Evolutionary conservation across 2,113 vertebrate genomes (phyloP).

Genomic region (Pogonocichla stellata): DNA sequence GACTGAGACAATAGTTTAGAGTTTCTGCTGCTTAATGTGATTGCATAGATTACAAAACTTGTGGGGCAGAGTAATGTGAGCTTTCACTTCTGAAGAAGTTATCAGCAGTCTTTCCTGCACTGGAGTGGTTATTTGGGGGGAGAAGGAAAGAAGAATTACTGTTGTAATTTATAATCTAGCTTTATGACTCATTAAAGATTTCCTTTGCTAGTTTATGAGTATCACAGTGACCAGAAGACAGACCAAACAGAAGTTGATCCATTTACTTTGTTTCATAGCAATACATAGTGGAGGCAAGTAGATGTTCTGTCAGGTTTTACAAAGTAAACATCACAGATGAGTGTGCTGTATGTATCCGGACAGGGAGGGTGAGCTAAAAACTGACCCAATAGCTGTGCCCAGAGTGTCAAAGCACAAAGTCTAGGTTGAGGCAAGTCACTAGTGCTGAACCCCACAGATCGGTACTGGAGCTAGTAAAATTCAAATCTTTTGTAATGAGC

Average conservation of each 20-base stretch:
- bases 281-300: neutral
- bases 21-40: neutral
- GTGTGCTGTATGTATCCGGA: no score
- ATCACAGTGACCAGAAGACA: neutral
- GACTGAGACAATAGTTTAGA: neutral
- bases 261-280: neutral
- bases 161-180: neutral
- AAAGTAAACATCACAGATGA: neutral
- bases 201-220: neutral
- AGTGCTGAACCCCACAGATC: neutral
- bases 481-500: neutral
- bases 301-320: neutral
- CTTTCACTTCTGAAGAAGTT: neutral
- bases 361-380: neutral
- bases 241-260: neutral
- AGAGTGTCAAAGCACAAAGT: neutral
- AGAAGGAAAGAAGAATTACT: neutral
- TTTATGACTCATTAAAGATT: neutral
- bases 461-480: no score
- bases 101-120: neutral
- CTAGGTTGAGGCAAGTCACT: neutral
- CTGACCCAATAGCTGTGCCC: neutral
- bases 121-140: neutral
- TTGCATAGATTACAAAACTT: neutral
- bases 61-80: neutral